These are phyloP conservation scores for Helarctos malayanus DNA, from an alignment of 2,797 vertebrate species.

Conservation along the genomic window DNA sequence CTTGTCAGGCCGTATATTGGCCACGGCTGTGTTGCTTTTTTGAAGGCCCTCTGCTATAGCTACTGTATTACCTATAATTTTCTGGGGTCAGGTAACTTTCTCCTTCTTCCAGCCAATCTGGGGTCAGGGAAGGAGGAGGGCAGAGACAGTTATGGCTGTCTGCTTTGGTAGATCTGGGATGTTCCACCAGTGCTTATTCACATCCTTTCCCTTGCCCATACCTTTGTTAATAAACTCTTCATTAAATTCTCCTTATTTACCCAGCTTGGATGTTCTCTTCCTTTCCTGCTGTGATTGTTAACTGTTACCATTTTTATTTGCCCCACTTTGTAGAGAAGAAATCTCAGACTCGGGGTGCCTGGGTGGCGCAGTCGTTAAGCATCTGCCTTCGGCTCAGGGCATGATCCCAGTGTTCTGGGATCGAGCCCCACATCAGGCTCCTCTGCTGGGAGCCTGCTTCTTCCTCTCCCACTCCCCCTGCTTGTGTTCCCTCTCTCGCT, in stretches of 20 bases:
- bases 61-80: neutral
- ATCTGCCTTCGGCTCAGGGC: too few relatives aligned
- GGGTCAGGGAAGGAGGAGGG: neutral
- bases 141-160: neutral
- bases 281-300: neutral
- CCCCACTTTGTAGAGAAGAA: neutral
- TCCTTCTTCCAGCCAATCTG: neutral
- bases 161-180: neutral
- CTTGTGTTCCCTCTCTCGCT: too few relatives aligned
- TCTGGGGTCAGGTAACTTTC: neutral
- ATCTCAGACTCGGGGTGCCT: neutral
- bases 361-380: too few relatives aligned
- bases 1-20: neutral
- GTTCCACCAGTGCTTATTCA: neutral
- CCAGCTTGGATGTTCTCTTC: neutral
- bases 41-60: neutral
- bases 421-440: too few relatives aligned
- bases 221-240: neutral
- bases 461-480: too few relatives aligned
- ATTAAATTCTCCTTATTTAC: neutral
- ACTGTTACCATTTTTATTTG: neutral
- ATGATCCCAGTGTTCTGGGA: too few relatives aligned
- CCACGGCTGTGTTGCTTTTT: neutral
- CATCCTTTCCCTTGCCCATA: neutral
- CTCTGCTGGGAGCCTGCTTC: too few relatives aligned